Percentiles rank a stretch among this genome's conserved stretches.
Conservation (phyloP, 64 coral and sea anemone genomes). For the Pocillopora damicornis region DNA sequence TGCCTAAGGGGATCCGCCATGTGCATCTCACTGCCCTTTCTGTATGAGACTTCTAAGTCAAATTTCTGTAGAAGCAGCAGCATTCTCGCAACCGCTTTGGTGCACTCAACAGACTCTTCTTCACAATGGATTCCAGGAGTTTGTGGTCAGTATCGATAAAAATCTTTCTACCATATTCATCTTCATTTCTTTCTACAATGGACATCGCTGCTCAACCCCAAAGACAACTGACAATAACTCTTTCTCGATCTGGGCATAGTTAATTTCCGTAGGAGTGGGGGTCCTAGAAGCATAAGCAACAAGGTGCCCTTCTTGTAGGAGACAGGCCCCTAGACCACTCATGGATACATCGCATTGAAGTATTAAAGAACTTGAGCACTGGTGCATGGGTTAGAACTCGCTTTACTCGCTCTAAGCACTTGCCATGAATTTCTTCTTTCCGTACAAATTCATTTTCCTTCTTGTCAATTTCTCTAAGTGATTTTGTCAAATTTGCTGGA, state of each 20-base stretch:
- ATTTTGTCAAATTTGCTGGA: not conserved
- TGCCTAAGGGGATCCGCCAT: conserved; percentile 11
- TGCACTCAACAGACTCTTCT: conserved; percentile 38
- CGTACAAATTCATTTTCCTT: conserved; percentile 8
- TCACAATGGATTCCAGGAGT: conserved; percentile 48
- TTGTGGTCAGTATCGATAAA: conserved; percentile 57
- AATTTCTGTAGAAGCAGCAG: conserved; percentile 26
- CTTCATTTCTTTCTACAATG: too few relatives aligned
- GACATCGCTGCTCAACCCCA: not conserved
- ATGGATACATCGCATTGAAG: conserved; percentile 20
- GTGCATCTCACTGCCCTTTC: not conserved
- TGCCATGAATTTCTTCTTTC: not conserved
- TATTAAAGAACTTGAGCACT: conserved; percentile 29
- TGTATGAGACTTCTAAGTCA: conserved; percentile 6
- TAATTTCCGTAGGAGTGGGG: not conserved
- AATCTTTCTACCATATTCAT: conserved; percentile 36
- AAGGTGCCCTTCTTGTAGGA: conserved; percentile 39
- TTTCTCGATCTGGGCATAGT: conserved; percentile 27
- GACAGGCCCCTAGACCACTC: conserved; percentile 26
- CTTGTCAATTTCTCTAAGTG: not conserved
- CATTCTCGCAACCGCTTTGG: conserved; percentile 51
- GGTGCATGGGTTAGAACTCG: conserved; percentile 1
- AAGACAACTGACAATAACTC: conserved; percentile 30
- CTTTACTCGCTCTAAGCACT: conserved; percentile 21
- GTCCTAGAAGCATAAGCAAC: conserved; percentile 28